phyloP scores from a whole-genome alignment of 1,140 invertebrate genomes.

The Drosophila ercepeae region DNA sequence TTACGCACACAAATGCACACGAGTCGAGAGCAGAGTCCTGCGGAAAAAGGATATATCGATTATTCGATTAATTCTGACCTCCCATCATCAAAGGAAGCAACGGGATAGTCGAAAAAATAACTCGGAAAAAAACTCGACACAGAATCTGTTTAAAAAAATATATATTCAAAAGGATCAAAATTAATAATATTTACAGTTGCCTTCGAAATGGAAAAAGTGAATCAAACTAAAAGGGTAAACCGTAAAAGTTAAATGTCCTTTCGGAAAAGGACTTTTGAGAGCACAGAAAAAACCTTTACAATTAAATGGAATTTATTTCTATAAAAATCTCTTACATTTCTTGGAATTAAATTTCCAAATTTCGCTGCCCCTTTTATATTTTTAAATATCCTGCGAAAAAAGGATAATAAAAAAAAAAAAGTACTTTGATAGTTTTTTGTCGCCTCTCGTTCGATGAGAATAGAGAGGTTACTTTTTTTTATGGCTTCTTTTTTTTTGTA shows the following conservation, averaged over 20 bases:
- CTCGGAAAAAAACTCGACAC: background rate
- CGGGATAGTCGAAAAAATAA: background rate
- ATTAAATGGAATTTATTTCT: too few species aligned
- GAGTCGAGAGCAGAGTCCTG: background rate
- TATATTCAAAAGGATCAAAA: background rate
- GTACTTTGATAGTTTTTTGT: slow-evolving; percentile 56
- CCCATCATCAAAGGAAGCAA: slow-evolving; percentile 17
- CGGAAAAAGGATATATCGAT: slow-evolving; percentile 33
- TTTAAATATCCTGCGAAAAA: background rate
- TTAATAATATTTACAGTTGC: background rate
- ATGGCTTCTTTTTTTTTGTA: too few species aligned
- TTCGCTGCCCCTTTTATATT: background rate
- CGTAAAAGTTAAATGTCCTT: too few species aligned
- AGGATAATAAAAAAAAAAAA: slow-evolving; percentile 18
- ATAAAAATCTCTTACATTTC: too few species aligned
- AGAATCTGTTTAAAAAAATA: background rate
- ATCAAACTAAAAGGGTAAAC: background rate
- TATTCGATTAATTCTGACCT: slow-evolving; percentile 45
- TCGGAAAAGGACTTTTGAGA: too few species aligned
- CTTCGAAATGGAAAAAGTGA: background rate
- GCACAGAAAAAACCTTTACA: too few species aligned
- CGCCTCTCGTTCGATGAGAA: slow-evolving; percentile 60
- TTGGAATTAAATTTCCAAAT: too few species aligned
- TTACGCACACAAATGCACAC: background rate
- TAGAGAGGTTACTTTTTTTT: slow-evolving; percentile 16